Conservation (phyloP, 2,113 vertebrate genomes). For the Heteronetta atricapilla region DNA sequence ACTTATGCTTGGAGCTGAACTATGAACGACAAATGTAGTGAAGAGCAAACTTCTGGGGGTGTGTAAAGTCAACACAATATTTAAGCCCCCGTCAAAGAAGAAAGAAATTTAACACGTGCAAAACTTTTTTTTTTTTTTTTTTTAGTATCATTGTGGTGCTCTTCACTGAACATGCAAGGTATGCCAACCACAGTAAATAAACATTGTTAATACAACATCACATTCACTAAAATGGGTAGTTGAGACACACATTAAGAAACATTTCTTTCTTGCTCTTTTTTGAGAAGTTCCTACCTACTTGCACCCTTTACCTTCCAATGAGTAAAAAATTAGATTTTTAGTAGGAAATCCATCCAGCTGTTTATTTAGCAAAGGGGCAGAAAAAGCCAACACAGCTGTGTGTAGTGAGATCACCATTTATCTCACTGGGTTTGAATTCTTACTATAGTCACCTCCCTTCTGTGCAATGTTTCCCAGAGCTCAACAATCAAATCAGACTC, state of each 20-base stretch:
- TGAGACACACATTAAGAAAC: background rate
- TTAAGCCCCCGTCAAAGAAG: background rate
- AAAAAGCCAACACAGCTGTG: slow-evolving; percentile 53
- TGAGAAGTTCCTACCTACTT: background rate
- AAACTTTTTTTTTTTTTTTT: background rate
- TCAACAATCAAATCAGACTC: background rate
- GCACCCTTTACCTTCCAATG: background rate
- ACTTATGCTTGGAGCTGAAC: background rate
- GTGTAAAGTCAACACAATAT: background rate
- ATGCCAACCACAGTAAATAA: background rate
- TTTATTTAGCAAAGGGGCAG: slow-evolving; percentile 1
- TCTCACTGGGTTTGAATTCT: slow-evolving; percentile 54
- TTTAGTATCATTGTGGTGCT: background rate
- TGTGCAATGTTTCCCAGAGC: slow-evolving; percentile 5
- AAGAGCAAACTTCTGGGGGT: background rate
- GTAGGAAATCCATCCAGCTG: background rate
- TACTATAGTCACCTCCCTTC: slow-evolving; percentile 46
- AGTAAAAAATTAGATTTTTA: background rate
- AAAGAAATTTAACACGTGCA: background rate
- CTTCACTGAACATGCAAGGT: background rate
- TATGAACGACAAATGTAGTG: background rate
- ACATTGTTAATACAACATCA: background rate
- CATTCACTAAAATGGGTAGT: background rate
- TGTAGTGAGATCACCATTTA: slow-evolving; percentile 63
- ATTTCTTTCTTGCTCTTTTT: background rate